Evolutionary conservation across 2,113 vertebrate genomes (phyloP).

Genomic region (Marmota monax): DNA sequence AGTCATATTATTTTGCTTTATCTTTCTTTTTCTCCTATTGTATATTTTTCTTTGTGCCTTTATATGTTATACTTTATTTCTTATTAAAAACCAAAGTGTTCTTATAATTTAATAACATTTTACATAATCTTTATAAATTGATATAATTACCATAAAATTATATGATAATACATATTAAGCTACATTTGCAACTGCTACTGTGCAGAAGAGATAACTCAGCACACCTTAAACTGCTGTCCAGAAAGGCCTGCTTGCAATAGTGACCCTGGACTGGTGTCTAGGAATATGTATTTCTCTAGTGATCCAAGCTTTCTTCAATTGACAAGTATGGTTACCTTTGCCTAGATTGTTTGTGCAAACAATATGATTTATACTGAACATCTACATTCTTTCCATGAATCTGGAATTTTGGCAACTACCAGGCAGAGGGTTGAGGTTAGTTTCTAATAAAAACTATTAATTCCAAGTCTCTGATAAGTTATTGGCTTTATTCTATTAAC

Average conservation of each 20-base stretch:
- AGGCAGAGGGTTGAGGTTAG: not conserved
- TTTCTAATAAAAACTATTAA: not conserved
- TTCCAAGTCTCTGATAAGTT: not conserved
- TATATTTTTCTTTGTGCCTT: not conserved
- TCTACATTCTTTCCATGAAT: not conserved
- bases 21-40: not conserved
- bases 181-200: not conserved
- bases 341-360: not conserved
- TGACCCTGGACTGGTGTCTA: not conserved
- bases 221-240: not conserved
- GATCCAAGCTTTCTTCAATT: not conserved
- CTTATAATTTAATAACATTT: not conserved
- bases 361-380: not conserved
- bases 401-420: not conserved
- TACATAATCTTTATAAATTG: not conserved
- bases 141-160: not conserved
- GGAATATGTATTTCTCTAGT: not conserved
- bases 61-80: not conserved
- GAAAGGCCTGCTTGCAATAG: not conserved
- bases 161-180: not conserved
- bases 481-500: not conserved
- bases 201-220: not conserved
- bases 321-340: not conserved
- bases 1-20: not conserved
- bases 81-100: not conserved